A percentile compares a stretch with the other conserved stretches of the same genome.
These are phyloP conservation scores for Rhizoglyphus robini DNA, from an alignment of 1,140 invertebrate genomes.

Conservation along the genomic window DNA sequence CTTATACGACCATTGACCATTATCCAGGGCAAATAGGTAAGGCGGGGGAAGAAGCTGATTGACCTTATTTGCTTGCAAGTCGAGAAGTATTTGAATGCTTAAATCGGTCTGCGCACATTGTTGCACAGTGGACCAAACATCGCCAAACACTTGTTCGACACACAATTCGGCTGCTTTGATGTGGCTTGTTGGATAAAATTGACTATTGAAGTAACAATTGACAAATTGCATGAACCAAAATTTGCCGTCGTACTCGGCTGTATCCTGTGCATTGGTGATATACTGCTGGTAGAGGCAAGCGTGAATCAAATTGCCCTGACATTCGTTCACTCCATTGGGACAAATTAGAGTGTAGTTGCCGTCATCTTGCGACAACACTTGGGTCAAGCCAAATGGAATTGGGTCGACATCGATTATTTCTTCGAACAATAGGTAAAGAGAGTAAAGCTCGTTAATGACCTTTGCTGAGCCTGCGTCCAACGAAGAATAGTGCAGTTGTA, in stretches of 20 bases:
- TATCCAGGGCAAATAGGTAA: constrained; percentile 21
- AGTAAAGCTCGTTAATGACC: constrained; percentile 15
- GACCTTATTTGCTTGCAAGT: constrained; percentile 12
- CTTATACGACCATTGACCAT: constrained; percentile 14
- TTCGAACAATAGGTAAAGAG: constrained; percentile 18
- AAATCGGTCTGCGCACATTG: constrained; percentile 1
- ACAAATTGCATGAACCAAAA: constrained; percentile 15
- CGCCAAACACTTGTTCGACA: neutral
- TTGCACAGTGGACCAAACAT: neutral
- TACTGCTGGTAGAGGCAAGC: constrained; percentile 16
- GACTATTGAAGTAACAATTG: constrained; percentile 18
- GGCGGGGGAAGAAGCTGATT: neutral
- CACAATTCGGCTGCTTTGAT: neutral
- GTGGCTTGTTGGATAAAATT: neutral
- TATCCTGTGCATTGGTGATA: constrained; percentile 17
- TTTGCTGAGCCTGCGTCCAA: neutral
- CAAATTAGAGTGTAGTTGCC: neutral
- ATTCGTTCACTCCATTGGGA: neutral
- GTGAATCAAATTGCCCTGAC: constrained; percentile 10
- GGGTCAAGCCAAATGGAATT: constrained; percentile 13
- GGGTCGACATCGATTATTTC: constrained; percentile 20
- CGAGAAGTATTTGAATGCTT: neutral
- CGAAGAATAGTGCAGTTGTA: constrained; percentile 18
- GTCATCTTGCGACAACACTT: neutral
- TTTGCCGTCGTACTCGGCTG: constrained; percentile 18